phyloP scores from a whole-genome alignment of 2,113 vertebrate species.

The Hypocryptadius cinnamomeus region DNA sequence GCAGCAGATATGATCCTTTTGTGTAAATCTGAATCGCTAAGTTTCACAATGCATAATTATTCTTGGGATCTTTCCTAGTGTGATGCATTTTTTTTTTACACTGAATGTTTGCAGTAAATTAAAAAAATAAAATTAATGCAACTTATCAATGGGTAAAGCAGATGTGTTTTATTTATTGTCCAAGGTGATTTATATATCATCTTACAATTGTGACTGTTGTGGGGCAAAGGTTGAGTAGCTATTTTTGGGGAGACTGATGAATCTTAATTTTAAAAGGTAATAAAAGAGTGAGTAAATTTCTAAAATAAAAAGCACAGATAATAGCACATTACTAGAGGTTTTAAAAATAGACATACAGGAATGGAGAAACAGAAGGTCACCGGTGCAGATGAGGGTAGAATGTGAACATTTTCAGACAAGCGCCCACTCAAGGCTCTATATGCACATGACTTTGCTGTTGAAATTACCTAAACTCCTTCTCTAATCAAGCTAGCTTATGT shows the following conservation, averaged over 20 bases:
- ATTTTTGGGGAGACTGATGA: not conserved
- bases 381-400: not conserved
- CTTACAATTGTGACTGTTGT: not conserved
- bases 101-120: not conserved
- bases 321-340: not conserved
- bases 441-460: not conserved
- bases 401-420: not conserved
- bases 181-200: not conserved
- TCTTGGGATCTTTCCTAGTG: not conserved
- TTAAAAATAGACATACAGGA: not conserved
- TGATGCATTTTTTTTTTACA: not conserved
- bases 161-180: not conserved
- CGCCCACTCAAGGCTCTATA: not conserved
- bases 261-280: not conserved
- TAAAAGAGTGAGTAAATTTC: not conserved
- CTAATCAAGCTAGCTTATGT: not conserved
- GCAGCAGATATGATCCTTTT: not conserved
- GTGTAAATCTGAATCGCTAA: not conserved
- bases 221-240: not conserved
- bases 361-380: not conserved
- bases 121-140: not conserved
- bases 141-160: not conserved
- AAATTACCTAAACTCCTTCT: not conserved
- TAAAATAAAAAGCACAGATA: not conserved
- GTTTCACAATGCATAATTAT: not conserved